A percentile compares a stretch with the other conserved stretches of the same genome.
Evolutionary conservation across 2,113 vertebrate genomes (phyloP).

Genomic region (Morone chrysops): DNA sequence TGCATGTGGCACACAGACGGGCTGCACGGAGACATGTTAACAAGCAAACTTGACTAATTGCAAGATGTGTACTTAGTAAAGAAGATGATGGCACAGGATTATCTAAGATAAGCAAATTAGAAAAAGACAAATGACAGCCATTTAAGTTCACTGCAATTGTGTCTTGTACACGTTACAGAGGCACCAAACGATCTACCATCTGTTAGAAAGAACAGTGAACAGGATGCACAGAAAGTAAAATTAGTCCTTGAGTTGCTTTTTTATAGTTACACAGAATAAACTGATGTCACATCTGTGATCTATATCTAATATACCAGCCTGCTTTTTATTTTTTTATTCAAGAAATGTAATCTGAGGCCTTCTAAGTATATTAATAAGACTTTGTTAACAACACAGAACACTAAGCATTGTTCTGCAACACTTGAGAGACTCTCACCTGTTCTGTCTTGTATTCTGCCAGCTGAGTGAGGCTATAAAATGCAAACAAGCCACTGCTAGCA

Average conservation of each 20-base stretch:
- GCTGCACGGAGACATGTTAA: slow-evolving; percentile 47
- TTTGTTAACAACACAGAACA: slow-evolving; percentile 5
- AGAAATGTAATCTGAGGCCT: not conserved
- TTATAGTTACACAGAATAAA: not conserved
- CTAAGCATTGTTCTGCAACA: slow-evolving; percentile 2
- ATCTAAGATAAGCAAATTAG: slow-evolving; percentile 66
- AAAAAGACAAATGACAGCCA: slow-evolving; percentile 55
- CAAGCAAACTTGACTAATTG: slow-evolving; percentile 69
- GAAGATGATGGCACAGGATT: slow-evolving; percentile 59
- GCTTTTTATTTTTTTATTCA: not conserved
- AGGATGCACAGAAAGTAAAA: slow-evolving; percentile 29
- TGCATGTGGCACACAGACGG: slow-evolving; percentile 68
- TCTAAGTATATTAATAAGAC: not conserved
- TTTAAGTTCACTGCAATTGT: slow-evolving; percentile 36
- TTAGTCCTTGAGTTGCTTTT: not conserved
- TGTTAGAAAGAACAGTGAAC: slow-evolving; percentile 12
- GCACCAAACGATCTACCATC: slow-evolving; percentile 26
- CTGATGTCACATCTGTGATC: not conserved
- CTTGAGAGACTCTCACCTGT: slow-evolving; percentile 80
- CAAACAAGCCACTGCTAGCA: slow-evolving; percentile 86
- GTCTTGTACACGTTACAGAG: slow-evolving; percentile 36
- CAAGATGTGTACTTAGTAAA: slow-evolving; percentile 48
- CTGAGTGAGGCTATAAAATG: slow-evolving; percentile 86
- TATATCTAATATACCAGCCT: not conserved
- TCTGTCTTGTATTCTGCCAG: slow-evolving; percentile 85